Evolutionary conservation across 2,888 invertebrate genomes (phyloP).

Genomic region (Camptogramma bilineatum): DNA sequence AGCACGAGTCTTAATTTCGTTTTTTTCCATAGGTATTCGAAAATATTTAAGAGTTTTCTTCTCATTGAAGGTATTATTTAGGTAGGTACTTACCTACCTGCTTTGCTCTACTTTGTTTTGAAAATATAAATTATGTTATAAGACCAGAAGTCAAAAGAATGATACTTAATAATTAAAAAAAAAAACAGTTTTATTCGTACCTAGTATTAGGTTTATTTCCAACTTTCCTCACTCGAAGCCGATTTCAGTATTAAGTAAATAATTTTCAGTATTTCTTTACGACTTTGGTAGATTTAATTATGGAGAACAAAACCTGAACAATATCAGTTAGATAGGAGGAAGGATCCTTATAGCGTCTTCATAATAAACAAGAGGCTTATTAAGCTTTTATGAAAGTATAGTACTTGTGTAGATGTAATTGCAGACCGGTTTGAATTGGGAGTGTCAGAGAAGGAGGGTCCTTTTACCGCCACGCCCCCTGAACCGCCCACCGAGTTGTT

Average conservation of each 20-base stretch:
- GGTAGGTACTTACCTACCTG: no score
- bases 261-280: neutral
- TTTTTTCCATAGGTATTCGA: no score
- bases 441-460: slow-evolving; percentile 61
- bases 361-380: slow-evolving; percentile 13
- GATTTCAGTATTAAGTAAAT: no score
- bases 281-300: neutral
- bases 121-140: no score
- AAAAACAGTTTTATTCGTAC: no score
- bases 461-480: slow-evolving; percentile 62
- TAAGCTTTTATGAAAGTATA: slow-evolving; percentile 14
- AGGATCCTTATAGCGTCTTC: slow-evolving; percentile 9
- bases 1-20: no score
- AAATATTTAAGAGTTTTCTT: no score
- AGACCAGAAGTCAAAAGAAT: no score
- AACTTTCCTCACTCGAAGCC: neutral
- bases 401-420: slow-evolving; percentile 50
- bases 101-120: no score
- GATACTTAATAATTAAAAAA: no score
- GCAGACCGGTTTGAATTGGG: slow-evolving; percentile 66
- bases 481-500: slow-evolving; percentile 51
- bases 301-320: neutral
- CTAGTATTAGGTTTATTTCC: neutral
- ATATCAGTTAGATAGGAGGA: neutral
- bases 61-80: no score